phyloP scores from a whole-genome alignment of 2,888 invertebrate species.

The Cheilosia impressa region DNA sequence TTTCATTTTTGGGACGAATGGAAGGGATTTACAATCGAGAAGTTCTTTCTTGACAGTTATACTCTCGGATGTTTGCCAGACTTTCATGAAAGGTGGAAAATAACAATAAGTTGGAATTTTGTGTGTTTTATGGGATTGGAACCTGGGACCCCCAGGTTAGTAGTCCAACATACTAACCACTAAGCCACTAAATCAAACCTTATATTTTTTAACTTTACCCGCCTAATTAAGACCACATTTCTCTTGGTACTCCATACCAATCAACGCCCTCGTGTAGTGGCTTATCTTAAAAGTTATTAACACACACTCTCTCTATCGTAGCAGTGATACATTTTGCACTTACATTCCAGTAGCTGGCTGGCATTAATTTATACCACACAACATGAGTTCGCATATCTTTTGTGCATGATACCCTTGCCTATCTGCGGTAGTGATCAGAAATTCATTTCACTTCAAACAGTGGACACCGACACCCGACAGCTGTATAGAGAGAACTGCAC shows the following conservation, averaged over 20 bases:
- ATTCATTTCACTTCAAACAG: constrained; percentile 13
- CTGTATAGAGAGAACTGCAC: not conserved
- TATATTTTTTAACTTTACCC: too few species aligned
- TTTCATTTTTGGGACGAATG: too few species aligned
- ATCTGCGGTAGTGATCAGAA: constrained; percentile 30
- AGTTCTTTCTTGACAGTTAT: too few species aligned
- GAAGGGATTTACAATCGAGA: too few species aligned
- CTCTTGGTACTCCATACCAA: not conserved
- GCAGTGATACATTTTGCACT: constrained; percentile 13
- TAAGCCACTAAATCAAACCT: too few species aligned
- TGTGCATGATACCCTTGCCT: constrained; percentile 20
- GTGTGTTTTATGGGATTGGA: too few species aligned
- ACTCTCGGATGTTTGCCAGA: too few species aligned
- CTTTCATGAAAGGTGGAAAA: too few species aligned
- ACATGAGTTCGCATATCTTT: constrained; percentile 27
- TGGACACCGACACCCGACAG: not conserved
- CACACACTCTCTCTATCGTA: constrained; percentile 8
- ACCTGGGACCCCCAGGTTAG: too few species aligned
- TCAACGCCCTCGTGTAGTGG: not conserved
- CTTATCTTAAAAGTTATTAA: constrained; percentile 21
- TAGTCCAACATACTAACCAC: too few species aligned
- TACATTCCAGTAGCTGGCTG: constrained; percentile 15
- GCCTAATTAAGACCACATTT: too few species aligned
- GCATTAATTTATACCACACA: constrained; percentile 34
- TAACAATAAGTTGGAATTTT: too few species aligned